phyloP scores from a whole-genome alignment of 1,140 invertebrate species.

The Capitella teleta region DNA sequence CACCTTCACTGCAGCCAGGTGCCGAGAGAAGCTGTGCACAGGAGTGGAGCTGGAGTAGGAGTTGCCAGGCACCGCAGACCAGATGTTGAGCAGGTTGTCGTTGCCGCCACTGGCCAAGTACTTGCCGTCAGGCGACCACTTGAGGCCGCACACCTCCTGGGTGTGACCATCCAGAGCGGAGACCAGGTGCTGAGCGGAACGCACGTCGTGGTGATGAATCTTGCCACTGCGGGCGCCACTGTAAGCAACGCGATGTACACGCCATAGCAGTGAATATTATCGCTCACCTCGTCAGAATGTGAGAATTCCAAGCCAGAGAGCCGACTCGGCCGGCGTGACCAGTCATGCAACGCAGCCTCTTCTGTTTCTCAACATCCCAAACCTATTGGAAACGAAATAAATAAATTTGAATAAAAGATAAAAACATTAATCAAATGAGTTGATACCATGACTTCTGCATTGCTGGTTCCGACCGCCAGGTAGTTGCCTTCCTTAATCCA shows the following conservation, averaged over 20 bases:
- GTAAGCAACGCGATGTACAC: too few relatives aligned
- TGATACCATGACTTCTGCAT: constrained; percentile 51
- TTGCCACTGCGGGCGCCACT: constrained; percentile 76
- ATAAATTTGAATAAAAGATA: too few relatives aligned
- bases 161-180: constrained; percentile 56
- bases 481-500: constrained; percentile 86
- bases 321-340: constrained; percentile 69
- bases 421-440: too few relatives aligned
- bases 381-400: constrained; percentile 44
- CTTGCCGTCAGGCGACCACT: constrained; percentile 83
- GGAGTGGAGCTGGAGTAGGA: constrained; percentile 17
- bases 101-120: constrained; percentile 84
- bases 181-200: constrained; percentile 72
- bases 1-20: constrained; percentile 51
- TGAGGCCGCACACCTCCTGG: constrained; percentile 74
- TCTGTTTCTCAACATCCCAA: constrained; percentile 48
- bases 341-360: constrained; percentile 46
- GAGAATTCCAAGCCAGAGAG: constrained; percentile 81
- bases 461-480: constrained; percentile 77
- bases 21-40: constrained; percentile 40
- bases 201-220: constrained; percentile 91
- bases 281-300: constrained; percentile 58
- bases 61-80: constrained; percentile 45
- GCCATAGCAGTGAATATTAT: too few relatives aligned
- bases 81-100: constrained; percentile 80